A percentile compares a stretch with the other conserved stretches of the same genome.
These are phyloP conservation scores for Lithophane semibrunnea DNA, from an alignment of 2,888 invertebrate species.

Conservation along the genomic window DNA sequence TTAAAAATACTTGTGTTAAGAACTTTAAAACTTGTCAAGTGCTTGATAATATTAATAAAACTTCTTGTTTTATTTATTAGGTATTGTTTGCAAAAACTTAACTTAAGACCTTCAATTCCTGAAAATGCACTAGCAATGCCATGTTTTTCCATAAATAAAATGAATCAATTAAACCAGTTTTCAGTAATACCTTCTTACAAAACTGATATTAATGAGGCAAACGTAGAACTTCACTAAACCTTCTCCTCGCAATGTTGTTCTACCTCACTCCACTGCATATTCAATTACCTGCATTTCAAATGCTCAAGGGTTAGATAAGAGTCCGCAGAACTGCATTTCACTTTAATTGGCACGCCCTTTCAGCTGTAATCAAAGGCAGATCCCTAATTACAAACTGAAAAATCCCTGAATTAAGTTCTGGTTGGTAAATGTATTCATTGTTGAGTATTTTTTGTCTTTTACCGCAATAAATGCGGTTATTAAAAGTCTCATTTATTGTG, in stretches of 20 bases:
- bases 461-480: conserved; percentile 28
- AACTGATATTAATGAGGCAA: not conserved
- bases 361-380: conserved; percentile 47
- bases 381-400: conserved; percentile 52
- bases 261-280: not conserved
- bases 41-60: not conserved
- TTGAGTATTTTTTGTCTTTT: conserved; percentile 19
- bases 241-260: conserved; percentile 7
- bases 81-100: not conserved
- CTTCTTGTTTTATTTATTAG: not conserved
- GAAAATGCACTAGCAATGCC: too few relatives aligned
- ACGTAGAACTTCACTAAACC: not conserved
- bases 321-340: conserved; percentile 44
- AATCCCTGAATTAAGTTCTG: conserved; percentile 39
- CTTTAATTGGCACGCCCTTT: conserved; percentile 61
- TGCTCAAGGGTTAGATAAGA: conserved; percentile 40
- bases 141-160: not conserved
- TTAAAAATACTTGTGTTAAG: conserved; percentile 15
- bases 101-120: not conserved
- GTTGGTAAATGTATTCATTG: conserved; percentile 38
- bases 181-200: not conserved
- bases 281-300: conserved; percentile 47
- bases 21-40: not conserved
- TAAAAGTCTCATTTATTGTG: conserved; percentile 31
- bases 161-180: not conserved